Evolutionary conservation across 2,888 invertebrate genomes (phyloP).

Genomic region (Calliopum simillimum): DNA sequence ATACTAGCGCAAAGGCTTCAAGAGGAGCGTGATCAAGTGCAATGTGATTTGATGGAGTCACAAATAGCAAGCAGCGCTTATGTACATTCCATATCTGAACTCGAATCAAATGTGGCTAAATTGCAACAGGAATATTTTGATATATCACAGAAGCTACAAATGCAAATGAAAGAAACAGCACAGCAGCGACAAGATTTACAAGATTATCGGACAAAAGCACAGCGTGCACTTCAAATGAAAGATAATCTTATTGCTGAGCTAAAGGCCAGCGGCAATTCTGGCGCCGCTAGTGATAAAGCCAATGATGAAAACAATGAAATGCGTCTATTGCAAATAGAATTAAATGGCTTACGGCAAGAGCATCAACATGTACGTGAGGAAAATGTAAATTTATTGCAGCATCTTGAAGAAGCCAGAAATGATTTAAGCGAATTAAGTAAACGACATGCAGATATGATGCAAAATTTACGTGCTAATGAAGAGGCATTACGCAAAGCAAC

Average conservation of each 20-base stretch:
- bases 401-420: slow-evolving; percentile 49
- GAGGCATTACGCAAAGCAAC: slow-evolving; percentile 53
- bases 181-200: slow-evolving; percentile 72
- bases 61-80: slow-evolving; percentile 54
- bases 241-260: slow-evolving; percentile 78
- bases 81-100: slow-evolving; percentile 62
- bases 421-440: slow-evolving; percentile 50
- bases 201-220: slow-evolving; percentile 83
- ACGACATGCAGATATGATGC: slow-evolving; percentile 50
- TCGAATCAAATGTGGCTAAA: slow-evolving; percentile 65
- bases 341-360: slow-evolving; percentile 70
- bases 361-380: slow-evolving; percentile 55
- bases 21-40: slow-evolving; percentile 56
- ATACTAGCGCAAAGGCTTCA: slow-evolving; percentile 48
- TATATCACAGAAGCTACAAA: slow-evolving; percentile 68
- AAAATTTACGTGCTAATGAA: slow-evolving; percentile 49
- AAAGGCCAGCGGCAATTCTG: slow-evolving; percentile 54
- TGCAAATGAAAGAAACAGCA: slow-evolving; percentile 68
- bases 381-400: slow-evolving; percentile 50
- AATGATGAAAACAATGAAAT: slow-evolving; percentile 52
- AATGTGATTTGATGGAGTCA: slow-evolving; percentile 50
- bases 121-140: slow-evolving; percentile 68
- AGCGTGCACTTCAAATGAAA: slow-evolving; percentile 80
- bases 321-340: slow-evolving; percentile 70
- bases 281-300: slow-evolving; percentile 48